Evolutionary conservation across 1,140 invertebrate genomes (phyloP), one percentile per base, ranked within the genome.

Genomic region (Anagrus nilaparvatae): DNA sequence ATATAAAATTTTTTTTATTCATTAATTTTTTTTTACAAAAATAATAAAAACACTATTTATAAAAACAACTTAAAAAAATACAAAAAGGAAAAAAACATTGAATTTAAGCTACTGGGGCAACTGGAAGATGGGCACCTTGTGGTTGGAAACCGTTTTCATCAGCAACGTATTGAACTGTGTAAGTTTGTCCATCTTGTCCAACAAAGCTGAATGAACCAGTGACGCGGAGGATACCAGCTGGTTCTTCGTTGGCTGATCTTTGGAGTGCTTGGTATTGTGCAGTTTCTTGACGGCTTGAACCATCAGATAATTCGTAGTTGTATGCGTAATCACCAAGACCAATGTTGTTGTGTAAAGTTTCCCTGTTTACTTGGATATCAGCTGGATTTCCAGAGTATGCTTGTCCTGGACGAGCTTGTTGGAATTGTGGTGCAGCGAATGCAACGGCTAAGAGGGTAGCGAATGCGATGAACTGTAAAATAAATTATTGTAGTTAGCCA

Each of bases 291-390:
- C 62, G 55, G 2, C 51, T 50, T 46, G 74, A 71, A 9, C 77
- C 77, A 53, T 82, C 74, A 54, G 72, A 75, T 19, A 77, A 72
- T 54, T 77, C 71, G 21, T 69, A 68, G 10, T 71, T 53, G 44
- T 54, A 69, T 35, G 59, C 60, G 48, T 65, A 69, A 45, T 59
- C 61, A 43, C 60, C 60, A 14, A 62, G 37, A 14, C 64, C 63
- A 43, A 59, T 60, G 44, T 65, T 67, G 48, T 65, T 51, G 17
- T 33, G 27, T 9, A 43, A 51, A 40, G 47, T 53, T 47, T 59
- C 57, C 44, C 55, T 60, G 10, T 59, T 35, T 5, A 67, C 44
- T 13, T 51, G 39, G 13, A 67, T 59, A 43, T 60, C 48, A 43
- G 18, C 0, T 37, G 31, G 13, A 37, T 3, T 12, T n/a, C 4